Conservation (phyloP, 1,140 invertebrate species). For the Triops longicaudatus region DNA sequence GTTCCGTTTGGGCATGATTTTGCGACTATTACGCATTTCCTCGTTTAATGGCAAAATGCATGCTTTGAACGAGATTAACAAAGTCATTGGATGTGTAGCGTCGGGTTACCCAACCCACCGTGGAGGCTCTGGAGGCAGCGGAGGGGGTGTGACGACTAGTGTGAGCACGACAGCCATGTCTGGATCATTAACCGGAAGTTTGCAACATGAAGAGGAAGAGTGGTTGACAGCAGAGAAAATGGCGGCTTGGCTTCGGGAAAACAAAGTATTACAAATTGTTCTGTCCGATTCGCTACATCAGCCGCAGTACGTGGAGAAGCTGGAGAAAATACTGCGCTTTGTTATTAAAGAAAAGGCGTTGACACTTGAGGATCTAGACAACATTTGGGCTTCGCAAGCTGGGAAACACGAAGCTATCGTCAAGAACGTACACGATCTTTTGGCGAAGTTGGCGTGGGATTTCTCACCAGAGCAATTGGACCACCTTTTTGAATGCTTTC, state of each 20-base stretch:
- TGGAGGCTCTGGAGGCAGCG: slow-evolving; percentile 33
- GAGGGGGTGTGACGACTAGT: slow-evolving; percentile 32
- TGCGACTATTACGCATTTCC: slow-evolving; percentile 80
- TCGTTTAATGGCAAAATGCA: slow-evolving; percentile 99
- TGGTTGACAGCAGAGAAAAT: slow-evolving; percentile 77
- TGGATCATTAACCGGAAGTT: slow-evolving; percentile 46
- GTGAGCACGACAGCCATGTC: slow-evolving; percentile 32
- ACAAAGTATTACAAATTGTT: slow-evolving; percentile 90
- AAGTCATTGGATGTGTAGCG: slow-evolving; percentile 79
- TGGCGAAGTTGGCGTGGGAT: slow-evolving; percentile 96
- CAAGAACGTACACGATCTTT: slow-evolving; percentile 91
- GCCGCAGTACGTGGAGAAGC: slow-evolving; percentile 93
- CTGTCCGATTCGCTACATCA: slow-evolving; percentile 92
- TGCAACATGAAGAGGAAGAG: slow-evolving; percentile 71
- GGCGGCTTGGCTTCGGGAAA: slow-evolving; percentile 93
- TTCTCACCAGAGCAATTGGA: slow-evolving; percentile 95
- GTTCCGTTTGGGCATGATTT: slow-evolving; percentile 92
- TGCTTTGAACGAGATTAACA: slow-evolving; percentile 96
- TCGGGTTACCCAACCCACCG: slow-evolving; percentile 61
- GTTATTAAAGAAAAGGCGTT: slow-evolving; percentile 91
- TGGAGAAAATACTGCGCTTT: slow-evolving; percentile 95
- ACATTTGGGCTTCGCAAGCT: slow-evolving; percentile 88
- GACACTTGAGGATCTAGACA: slow-evolving; percentile 82
- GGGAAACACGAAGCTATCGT: slow-evolving; percentile 93
- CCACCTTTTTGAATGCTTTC: slow-evolving; percentile 95